Evolutionary conservation across 1,140 invertebrate species (phyloP).

Genomic region (Polyergus mexicanus): DNA sequence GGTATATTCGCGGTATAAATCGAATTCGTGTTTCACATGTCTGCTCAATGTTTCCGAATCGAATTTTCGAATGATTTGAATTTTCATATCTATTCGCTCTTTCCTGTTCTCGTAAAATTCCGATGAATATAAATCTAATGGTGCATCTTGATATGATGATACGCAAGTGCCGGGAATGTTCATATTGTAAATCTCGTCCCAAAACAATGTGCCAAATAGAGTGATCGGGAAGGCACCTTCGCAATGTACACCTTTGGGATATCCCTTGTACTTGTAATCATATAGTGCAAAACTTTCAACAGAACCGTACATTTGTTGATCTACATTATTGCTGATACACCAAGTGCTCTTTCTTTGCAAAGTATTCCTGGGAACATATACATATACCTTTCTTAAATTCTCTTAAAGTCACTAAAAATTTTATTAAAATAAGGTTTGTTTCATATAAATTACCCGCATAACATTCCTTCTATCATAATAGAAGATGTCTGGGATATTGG

Average conservation of each 20-base stretch:
- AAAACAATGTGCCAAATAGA: slow-evolving; percentile 91
- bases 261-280: slow-evolving; percentile 76
- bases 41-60: slow-evolving; percentile 82
- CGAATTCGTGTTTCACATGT: slow-evolving; percentile 80
- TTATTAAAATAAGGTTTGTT: not conserved
- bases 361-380: slow-evolving; percentile 65
- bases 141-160: slow-evolving; percentile 89
- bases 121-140: slow-evolving; percentile 90
- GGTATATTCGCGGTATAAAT: slow-evolving; percentile 21
- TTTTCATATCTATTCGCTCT: slow-evolving; percentile 87
- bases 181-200: slow-evolving; percentile 91
- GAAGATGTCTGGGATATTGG: not conserved
- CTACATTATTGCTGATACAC: slow-evolving; percentile 64
- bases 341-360: slow-evolving; percentile 77
- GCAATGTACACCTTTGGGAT: slow-evolving; percentile 88
- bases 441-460: slow-evolving; percentile 69
- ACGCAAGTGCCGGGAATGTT: slow-evolving; percentile 90
- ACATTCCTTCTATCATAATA: slow-evolving; percentile 65
- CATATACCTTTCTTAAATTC: slow-evolving; percentile 2
- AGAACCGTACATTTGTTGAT: slow-evolving; percentile 69
- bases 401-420: not conserved
- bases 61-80: slow-evolving; percentile 84
- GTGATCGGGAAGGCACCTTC: slow-evolving; percentile 90
- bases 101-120: slow-evolving; percentile 90
- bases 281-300: slow-evolving; percentile 80